Conservation (phyloP, 2,797 vertebrate species). For the Cygnus olor region DNA sequence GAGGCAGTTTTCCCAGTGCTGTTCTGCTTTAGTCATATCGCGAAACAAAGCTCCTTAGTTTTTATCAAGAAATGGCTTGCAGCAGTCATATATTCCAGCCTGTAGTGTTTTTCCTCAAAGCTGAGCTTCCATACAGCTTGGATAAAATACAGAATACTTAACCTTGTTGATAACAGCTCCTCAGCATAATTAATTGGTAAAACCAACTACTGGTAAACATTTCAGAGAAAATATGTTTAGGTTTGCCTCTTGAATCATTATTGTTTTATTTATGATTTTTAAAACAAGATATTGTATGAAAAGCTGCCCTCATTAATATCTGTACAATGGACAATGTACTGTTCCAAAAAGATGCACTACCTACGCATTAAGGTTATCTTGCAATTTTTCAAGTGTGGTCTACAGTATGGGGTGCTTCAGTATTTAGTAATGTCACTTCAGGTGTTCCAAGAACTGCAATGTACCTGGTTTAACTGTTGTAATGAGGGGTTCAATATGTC, state of each 20-base stretch:
- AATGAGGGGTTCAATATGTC: neutral
- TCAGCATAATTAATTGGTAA: neutral
- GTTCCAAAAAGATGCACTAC: neutral
- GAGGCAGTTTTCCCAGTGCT: conserved; percentile 73
- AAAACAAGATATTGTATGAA: neutral
- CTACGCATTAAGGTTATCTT: neutral
- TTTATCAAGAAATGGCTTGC: conserved; percentile 46
- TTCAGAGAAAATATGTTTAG: neutral
- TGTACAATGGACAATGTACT: neutral
- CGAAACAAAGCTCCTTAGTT: conserved; percentile 62
- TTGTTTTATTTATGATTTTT: neutral
- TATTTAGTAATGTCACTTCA: neutral
- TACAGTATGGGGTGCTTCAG: neutral
- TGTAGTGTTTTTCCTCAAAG: conserved; percentile 52
- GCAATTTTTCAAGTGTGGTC: neutral
- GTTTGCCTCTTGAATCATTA: neutral
- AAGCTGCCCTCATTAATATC: neutral
- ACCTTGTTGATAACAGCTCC: neutral
- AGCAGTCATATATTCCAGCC: neutral
- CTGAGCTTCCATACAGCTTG: conserved; percentile 18
- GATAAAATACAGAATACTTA: conserved; percentile 2
- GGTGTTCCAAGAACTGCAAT: neutral
- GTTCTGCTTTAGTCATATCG: conserved; percentile 52
- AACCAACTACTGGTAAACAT: neutral
- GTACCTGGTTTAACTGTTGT: neutral